Evolutionary conservation across 2,113 vertebrate species (phyloP), one percentile per base, ranked within the genome.

Genomic region (Notothenia coriiceps): DNA sequence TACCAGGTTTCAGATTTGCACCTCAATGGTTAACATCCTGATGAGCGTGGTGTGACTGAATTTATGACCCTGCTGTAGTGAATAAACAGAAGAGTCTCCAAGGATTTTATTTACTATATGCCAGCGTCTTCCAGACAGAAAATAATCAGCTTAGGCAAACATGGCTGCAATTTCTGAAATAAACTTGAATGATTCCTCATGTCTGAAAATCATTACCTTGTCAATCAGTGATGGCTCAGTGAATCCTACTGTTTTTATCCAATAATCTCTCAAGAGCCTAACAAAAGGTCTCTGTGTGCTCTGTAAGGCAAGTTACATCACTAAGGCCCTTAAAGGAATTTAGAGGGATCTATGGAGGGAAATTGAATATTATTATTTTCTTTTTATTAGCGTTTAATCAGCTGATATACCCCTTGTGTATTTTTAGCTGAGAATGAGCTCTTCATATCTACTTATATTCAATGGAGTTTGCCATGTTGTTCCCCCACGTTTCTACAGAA

Each of bases 131-230:
- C 50, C 55, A 73, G 47, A 74, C 74, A 82, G 67, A 68, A 65
- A 64, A 65, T 57, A 89, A 83, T 88, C 67, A 81, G 1, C 73
- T 84, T 72, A 49, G 50, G 55, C 47, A 89, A 88, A 79, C 71
- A 64, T 46, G 55, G 54, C 64, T 62, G 76, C 61, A 63, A 5
- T 79, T 68, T 67, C 60, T 70, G 43, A 59, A 81, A 75, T 85
- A 70, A 80, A 82, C 56, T 73, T 75, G 54, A 82, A 84, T 54
- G 80, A 91, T 75, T 80, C 46, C 20, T 70, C 66, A 71, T 52
- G 55, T 79, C 64, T 78, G 50, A 79, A 89, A 85, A 71, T 83
- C 80, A 78, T 59, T 80, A 49, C 62, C 22, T 33, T 78, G 68
- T 65, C 75, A 83, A 55, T 81, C 78, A 79, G 11, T 5, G 56